Conservation (phyloP, 2,888 invertebrate genomes). For the Lycaena phlaeas region DNA sequence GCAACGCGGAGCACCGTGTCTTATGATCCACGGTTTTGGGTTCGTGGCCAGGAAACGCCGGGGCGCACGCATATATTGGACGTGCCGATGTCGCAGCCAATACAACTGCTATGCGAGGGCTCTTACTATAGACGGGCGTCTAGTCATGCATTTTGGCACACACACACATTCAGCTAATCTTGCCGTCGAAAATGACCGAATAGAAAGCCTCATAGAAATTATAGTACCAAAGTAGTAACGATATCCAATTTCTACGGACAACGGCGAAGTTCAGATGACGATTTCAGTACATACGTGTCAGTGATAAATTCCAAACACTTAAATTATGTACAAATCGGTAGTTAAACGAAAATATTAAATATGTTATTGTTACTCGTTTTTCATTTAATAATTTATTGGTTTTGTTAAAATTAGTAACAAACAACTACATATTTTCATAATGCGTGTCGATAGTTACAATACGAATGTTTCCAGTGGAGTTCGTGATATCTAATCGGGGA, state of each 20-base stretch:
- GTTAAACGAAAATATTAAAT: not conserved
- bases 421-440: too few species aligned
- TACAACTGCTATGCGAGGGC: slow-evolving; percentile 48
- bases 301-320: too few species aligned
- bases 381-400: not conserved
- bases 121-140: slow-evolving; percentile 45
- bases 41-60: slow-evolving; percentile 59
- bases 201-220: slow-evolving; percentile 60
- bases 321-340: too few species aligned
- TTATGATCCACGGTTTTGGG: slow-evolving; percentile 47
- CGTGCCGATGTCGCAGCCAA: slow-evolving; percentile 44
- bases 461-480: slow-evolving; percentile 61
- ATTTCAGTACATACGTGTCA: too few species aligned
- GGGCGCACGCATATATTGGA: slow-evolving; percentile 58
- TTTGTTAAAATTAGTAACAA: too few species aligned
- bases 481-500: slow-evolving; percentile 70
- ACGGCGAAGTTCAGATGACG: too few species aligned
- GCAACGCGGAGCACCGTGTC: slow-evolving; percentile 54
- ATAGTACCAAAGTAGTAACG: slow-evolving; percentile 25
- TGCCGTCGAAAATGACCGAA: slow-evolving; percentile 34
- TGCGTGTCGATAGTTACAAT: slow-evolving; percentile 29
- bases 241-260: too few species aligned
- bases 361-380: not conserved
- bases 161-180: slow-evolving; percentile 46
- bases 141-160: slow-evolving; percentile 30